These are phyloP conservation scores for Rhamphomyia laevipes DNA, from an alignment of 2,888 invertebrate species.

Conservation along the genomic window DNA sequence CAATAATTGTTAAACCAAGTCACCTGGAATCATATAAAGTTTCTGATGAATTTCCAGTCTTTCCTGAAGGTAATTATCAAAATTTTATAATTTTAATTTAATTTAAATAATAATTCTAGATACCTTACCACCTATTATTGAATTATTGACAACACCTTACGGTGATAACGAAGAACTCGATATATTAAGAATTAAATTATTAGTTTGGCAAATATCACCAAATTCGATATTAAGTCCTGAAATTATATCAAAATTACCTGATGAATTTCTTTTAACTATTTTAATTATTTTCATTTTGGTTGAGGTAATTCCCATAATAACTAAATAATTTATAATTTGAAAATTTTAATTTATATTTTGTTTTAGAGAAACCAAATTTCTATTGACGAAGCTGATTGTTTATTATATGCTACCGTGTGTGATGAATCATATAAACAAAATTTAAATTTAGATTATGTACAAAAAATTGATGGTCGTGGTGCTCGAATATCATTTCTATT, in stretches of 20 bases:
- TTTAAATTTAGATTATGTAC: background rate
- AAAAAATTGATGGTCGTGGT: background rate
- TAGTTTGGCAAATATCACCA: constrained; percentile 9
- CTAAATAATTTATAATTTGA: too few relatives aligned
- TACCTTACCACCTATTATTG: constrained; percentile 1
- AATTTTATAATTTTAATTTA: background rate
- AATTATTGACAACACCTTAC: background rate
- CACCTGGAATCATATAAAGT: background rate
- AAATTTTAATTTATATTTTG: too few relatives aligned
- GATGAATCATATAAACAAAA: background rate
- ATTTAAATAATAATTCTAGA: constrained; percentile 1
- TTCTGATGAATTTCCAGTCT: background rate
- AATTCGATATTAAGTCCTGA: background rate
- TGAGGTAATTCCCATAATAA: background rate
- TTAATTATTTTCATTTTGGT: background rate
- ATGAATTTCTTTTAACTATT: background rate
- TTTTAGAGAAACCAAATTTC: background rate
- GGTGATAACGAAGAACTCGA: constrained; percentile 1
- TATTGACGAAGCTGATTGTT: background rate
- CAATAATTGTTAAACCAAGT: constrained; percentile 1
- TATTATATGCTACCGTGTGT: background rate
- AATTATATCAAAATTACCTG: background rate
- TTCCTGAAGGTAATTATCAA: constrained; percentile 1
- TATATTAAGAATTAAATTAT: constrained; percentile 1
- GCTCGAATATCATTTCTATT: background rate